phyloP scores from a whole-genome alignment of 1,140 invertebrate species.

The Saccostrea cuccullata region DNA sequence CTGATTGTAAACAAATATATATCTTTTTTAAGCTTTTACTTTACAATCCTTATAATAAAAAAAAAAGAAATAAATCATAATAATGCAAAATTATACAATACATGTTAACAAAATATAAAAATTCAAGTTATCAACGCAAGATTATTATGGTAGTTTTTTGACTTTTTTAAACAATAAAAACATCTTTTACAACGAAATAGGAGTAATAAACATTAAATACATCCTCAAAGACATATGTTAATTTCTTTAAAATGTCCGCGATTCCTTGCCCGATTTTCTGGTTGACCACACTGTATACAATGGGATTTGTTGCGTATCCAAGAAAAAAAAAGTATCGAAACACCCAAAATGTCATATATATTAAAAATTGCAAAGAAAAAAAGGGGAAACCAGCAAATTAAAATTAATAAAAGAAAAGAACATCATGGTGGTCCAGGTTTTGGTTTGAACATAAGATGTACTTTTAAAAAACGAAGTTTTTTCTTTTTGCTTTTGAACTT shows the following conservation, averaged over 20 bases:
- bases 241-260: neutral
- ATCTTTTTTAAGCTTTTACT: no score
- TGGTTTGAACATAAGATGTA: neutral
- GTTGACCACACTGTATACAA: neutral
- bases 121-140: no score
- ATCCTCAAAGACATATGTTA: neutral
- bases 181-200: no score
- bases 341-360: conserved; percentile 5
- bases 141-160: no score
- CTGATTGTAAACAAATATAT: no score
- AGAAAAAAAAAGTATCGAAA: conserved; percentile 35
- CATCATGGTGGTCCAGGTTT: conserved; percentile 21
- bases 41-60: no score
- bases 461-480: neutral
- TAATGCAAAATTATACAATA: no score
- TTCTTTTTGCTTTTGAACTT: neutral
- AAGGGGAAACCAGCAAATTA: neutral
- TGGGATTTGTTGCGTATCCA: conserved; percentile 1
- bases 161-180: no score
- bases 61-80: no score
- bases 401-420: neutral
- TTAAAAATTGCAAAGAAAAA: conserved; percentile 11
- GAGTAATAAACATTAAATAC: no score
- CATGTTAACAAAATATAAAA: no score
- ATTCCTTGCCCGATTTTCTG: conserved; percentile 13